These are phyloP conservation scores for Sorex maritimensis DNA, from an alignment of 2,797 vertebrate genomes.

Conservation along the genomic window DNA sequence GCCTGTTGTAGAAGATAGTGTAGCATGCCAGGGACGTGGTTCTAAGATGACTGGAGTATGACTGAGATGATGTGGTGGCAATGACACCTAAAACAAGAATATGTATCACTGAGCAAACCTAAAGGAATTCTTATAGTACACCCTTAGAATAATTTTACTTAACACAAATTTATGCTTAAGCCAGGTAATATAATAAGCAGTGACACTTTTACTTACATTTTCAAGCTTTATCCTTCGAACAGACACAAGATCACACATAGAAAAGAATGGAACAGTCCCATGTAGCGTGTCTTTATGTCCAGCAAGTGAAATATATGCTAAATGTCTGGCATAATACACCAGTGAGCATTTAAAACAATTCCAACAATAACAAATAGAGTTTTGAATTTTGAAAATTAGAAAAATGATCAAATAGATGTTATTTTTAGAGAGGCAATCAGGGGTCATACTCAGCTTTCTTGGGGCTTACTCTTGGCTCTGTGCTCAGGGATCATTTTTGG, in stretches of 20 bases:
- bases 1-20: not conserved
- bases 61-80: not conserved
- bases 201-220: conserved; percentile 25
- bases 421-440: too few species aligned
- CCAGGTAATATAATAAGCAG: not conserved
- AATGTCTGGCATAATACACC: not conserved
- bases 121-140: not conserved
- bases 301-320: not conserved
- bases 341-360: not conserved
- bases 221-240: not conserved
- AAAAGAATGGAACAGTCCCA: not conserved
- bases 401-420: not conserved
- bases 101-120: not conserved
- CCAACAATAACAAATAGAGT: not conserved
- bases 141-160: not conserved
- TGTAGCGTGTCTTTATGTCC: not conserved
- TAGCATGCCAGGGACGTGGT: not conserved
- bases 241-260: not conserved
- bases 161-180: not conserved
- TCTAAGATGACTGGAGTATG: not conserved
- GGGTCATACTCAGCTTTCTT: too few species aligned
- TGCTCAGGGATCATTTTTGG: too few species aligned
- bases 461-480: too few species aligned
- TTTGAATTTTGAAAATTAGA: not conserved
- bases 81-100: not conserved